Percentiles rank a stretch among this genome's conserved stretches.
Conservation (phyloP, 2,797 vertebrate genomes). For the Pachyuromys duprasi region DNA sequence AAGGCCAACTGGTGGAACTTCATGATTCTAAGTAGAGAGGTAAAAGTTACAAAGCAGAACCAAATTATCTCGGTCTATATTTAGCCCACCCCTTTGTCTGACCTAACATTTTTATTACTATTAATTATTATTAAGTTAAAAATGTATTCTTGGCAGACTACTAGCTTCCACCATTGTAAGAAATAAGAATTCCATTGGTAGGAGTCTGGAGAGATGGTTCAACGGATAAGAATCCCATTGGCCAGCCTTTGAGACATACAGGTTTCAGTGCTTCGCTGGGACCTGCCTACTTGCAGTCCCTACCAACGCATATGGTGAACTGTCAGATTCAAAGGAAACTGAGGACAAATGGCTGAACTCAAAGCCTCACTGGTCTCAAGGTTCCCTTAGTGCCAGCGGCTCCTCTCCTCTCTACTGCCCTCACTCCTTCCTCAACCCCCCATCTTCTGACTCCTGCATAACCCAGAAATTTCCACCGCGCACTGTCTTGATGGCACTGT, state of each 20-base stretch:
- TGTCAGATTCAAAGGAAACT: neutral
- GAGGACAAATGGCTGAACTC: neutral
- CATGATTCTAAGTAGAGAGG: neutral
- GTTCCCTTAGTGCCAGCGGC: neutral
- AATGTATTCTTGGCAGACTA: neutral
- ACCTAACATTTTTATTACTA: neutral
- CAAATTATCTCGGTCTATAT: neutral
- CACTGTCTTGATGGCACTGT: too few relatives aligned
- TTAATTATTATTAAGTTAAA: too few relatives aligned
- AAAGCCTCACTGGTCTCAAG: neutral
- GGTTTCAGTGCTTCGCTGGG: neutral
- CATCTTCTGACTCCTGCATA: neutral
- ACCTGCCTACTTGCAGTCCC: neutral
- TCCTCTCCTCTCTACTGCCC: neutral
- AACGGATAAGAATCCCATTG: neutral
- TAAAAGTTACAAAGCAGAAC: neutral
- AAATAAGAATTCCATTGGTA: neutral
- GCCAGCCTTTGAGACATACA: neutral
- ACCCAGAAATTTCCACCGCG: neutral
- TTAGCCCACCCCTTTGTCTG: neutral
- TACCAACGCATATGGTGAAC: neutral
- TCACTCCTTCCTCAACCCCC: too few relatives aligned
- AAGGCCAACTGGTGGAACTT: neutral
- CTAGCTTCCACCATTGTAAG: neutral
- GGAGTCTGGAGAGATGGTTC: too few relatives aligned